phyloP scores from a whole-genome alignment of 1,140 invertebrate species.

The Pristionchus pacificus region DNA sequence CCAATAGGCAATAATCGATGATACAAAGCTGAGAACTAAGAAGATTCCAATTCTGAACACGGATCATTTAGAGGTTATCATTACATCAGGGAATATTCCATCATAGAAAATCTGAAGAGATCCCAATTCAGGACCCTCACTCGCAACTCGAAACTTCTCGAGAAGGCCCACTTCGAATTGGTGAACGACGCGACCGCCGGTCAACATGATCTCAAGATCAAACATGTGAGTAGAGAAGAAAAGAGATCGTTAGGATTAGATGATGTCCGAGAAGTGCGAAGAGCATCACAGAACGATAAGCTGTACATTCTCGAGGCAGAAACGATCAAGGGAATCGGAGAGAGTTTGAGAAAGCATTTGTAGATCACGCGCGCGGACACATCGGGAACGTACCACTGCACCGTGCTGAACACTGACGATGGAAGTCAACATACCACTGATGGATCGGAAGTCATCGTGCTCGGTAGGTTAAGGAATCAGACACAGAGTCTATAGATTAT shows the following conservation, averaged over 20 bases:
- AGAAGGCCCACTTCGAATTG: conserved; percentile 17
- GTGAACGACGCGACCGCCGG: not conserved
- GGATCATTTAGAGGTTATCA: too few species aligned
- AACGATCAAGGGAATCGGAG: too few species aligned
- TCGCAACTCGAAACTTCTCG: conserved; percentile 8
- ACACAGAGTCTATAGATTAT: not conserved
- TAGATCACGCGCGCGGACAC: conserved; percentile 5
- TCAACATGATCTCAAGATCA: conserved; percentile 10
- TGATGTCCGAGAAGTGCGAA: too few species aligned
- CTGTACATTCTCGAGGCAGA: too few species aligned
- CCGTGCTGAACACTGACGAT: conserved; percentile 8
- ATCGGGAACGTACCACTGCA: conserved; percentile 21
- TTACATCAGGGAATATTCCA: too few species aligned
- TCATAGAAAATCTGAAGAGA: too few species aligned
- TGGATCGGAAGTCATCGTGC: conserved; percentile 5
- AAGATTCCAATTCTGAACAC: too few species aligned
- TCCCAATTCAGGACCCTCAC: conserved; percentile 13
- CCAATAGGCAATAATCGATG: too few species aligned
- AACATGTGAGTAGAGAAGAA: not conserved
- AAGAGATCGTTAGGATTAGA: too few species aligned
- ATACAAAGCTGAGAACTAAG: too few species aligned
- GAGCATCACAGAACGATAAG: too few species aligned
- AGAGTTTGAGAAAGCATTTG: not conserved
- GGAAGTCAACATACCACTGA: conserved; percentile 16
- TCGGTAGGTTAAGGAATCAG: conserved; percentile 6